Evolutionary conservation across 30 jellyfish, hydroid and myxozoan genomes (phyloP), one percentile per base, ranked within the genome.

Genomic region (Aurelia aurita complex sp. Pacific): DNA sequence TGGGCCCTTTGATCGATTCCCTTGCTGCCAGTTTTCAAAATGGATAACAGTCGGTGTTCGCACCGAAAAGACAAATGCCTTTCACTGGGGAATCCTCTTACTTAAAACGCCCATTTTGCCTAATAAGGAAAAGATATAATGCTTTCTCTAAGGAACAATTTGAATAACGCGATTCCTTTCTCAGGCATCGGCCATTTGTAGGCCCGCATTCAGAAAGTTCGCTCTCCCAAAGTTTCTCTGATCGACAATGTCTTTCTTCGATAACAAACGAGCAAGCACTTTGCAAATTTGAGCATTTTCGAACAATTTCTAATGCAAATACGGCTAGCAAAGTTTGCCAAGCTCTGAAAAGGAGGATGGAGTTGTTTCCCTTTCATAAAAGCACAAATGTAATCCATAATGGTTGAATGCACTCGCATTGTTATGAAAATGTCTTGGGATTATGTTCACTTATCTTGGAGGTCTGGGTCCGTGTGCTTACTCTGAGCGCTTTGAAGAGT

Each of bases 301-400:
- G 75, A 35, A 42, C 87, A 54, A 71, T 50, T 64, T 84, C 87
- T 73, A 67, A 86, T 84, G 93, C 16, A 84, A 84, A 84, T 84
- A 84, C 79, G 72, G 87, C 87, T 65, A 84, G 93, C 93, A 84
- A 84, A 84, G 93, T 84, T 84, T 84, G 87, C 69, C 82, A 2
- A 73, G 34, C 77, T 84, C 73, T 66, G 87, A 84, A 84, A 84
- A 84, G 93, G 35, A 73, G 85, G 81, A 73, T 36, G 85, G 87
- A 55, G 87, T 71, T 76, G 89, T 86, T 76, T 85, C 70, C 75
- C 76, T 64, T 76, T 86, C 89, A 75, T 86, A 76, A 86, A 86
- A 68, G 95, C 89, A 76, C 85, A 65, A 66, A 70, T 43, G 74
- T 86, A 86, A 86, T 86, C 95, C 63, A 83, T 29, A 40, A 76